Percentiles rank a stretch among this genome's conserved stretches.
Evolutionary conservation across 2,113 vertebrate genomes (phyloP).

Genomic region (Oxygymnocypris stewartii): DNA sequence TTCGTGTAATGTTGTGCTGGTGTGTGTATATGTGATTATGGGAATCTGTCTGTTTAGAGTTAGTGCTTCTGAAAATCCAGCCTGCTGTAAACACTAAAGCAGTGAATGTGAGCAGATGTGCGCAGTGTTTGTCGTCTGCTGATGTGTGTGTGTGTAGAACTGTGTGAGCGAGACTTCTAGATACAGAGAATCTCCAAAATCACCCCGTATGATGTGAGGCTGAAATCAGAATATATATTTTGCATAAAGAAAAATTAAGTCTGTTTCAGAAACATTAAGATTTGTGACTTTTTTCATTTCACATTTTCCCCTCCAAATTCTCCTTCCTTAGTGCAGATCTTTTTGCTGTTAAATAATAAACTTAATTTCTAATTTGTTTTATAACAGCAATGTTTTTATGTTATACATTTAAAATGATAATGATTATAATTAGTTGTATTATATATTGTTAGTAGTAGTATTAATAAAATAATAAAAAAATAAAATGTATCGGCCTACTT

Average conservation of each 20-base stretch:
- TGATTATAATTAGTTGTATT: neutral
- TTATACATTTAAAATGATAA: neutral
- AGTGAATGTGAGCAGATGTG: conserved; percentile 7
- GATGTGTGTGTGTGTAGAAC: neutral
- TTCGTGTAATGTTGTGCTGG: conserved; percentile 25
- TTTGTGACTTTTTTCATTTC: neutral
- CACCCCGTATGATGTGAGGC: neutral
- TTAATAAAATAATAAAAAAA: neutral
- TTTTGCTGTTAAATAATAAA: neutral
- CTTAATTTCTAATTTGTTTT: neutral
- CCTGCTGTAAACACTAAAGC: conserved; percentile 2
- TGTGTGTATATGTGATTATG: conserved; percentile 27
- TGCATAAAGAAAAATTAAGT: neutral
- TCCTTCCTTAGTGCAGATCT: neutral
- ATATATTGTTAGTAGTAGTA: neutral
- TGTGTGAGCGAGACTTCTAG: neutral
- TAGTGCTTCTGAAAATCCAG: neutral
- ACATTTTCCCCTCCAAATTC: neutral
- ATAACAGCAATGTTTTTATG: neutral
- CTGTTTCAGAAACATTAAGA: neutral
- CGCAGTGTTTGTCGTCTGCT: neutral
- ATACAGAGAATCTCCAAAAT: neutral
- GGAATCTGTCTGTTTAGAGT: conserved; percentile 1
- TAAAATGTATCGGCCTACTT: neutral
- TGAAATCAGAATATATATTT: neutral